Evolutionary conservation across 2,113 vertebrate species (phyloP), one percentile per base, ranked within the genome.

Genomic region (Cinclus cinclus): DNA sequence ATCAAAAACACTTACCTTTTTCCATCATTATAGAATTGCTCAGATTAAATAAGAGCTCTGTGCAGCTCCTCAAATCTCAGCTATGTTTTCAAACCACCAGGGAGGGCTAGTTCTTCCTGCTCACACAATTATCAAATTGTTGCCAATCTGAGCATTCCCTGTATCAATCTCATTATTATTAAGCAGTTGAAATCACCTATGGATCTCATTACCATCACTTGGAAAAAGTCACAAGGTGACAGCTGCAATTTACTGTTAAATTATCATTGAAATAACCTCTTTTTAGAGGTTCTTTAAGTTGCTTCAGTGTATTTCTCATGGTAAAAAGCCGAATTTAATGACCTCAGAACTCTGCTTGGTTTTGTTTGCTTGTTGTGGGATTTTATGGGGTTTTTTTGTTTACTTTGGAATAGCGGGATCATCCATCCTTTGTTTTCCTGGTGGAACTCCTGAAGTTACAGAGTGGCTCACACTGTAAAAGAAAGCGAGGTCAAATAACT

Each of bases 1-100:
- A 96, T 93, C 90, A 95, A 89, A 96, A 92, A 73, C 93, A 92
- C 89, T 95, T 94, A 96, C 94, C 83, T 95, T 96, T 83, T 77
- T 90, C 88, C 90, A 95, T 92, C 90, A 68, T 96, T 94, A 91
- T 33, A 60, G 93, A 59, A 93, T 92, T 59, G 93, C 88, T 83
- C 56, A 76, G 91, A 95, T 94, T 95, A 92, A 96, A 79, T 90
- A 92, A 92, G 89, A 89, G 81, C 87, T 85, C 94, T 55, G 90
- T 9, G 68, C 87, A 55, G 90, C 83, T 93, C 75, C 83, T 94
- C 92, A 94, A 93, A 94, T 17, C 91, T 97, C 95, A 90, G 83
- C 95, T 95, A 83, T 92, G 88, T 88, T 96, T 97, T 96, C 93
- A 93, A 96, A 78, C 95, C 93, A 96, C 93, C 94, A 95, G 96